Base-by-base conservation (phyloP, 1,140 invertebrate species). In the Pristionchus pacificus region DNA sequence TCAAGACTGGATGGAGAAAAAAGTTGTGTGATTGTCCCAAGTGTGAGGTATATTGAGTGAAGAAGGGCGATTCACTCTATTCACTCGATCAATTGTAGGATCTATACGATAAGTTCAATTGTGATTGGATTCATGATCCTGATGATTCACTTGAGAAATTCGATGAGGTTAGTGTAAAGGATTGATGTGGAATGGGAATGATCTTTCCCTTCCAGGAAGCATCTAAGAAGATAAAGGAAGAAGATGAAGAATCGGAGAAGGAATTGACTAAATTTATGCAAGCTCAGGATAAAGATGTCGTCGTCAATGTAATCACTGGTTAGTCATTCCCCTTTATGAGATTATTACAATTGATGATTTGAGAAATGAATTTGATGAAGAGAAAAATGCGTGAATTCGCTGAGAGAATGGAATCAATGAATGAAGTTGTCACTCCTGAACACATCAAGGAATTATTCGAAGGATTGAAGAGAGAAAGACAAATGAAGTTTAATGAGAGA, bases 101-200 rank as follows among this genome's bases (percentile, higher is more conserved):
- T 28, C n/a, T 72, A 10, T 72, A 65, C 65, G 66, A 62, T 29
- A 61, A 65, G 64, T 2, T 19, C 0, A 65, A n/a, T 64, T 78
- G 80, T 74, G 38, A 75, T 67, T 63, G 64, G 25, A 64, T 80
- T 2, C 80, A 80, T 68, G 80, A 80, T 24, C 63, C 75, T 63
- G 60, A 65, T 1, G 66, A 82, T 28, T 77, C 70, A 61, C 57
- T 28, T 65, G 38, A 49, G 38, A 49, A 49, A 19, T 49, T 10
- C 38, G 19, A 49, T 19, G 19, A 49, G 38, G 38, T 49, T 49
- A 10, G 38, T 10, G n/a, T n/a, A 49, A 10, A 6, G 6, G 6
- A 10, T 49, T 49, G 38, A 19, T 10, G 19, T 19, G 38, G 38
- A 49, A 49, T 49, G 38, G 38, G 38, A 49, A 49, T n/a, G n/a